Evolutionary conservation across 2,113 vertebrate species (phyloP), one percentile per base, ranked within the genome.

Genomic region (Zeus faber): DNA sequence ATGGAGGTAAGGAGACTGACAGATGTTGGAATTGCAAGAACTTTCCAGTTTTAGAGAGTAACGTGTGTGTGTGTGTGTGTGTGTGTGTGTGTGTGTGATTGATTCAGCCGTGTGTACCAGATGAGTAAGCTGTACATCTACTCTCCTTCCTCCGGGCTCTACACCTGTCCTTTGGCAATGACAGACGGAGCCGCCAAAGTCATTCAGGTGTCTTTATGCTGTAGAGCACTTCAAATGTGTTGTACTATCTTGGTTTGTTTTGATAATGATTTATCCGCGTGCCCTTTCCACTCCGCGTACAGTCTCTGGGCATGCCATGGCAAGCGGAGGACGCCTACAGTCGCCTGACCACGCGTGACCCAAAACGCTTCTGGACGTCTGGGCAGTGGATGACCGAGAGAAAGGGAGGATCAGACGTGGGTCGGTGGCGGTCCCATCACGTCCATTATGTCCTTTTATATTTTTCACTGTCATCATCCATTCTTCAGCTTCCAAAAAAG

Each of bases 311-410:
- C 57, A 5, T 64, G 41, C 79, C 86, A 2, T 54, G 57, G 57
- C 70, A 83, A 4, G 76, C 88, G 43, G 88, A 73, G 27, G 82
- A 87, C 0, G 82, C 83, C 13, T 94, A 86, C 69, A 76, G 57
- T 23, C 84, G 16, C 3, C 80, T 96, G 79, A 94, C 89, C 3
- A 80, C 88, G 1, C 84, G 89, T 5, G 79, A 92, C 10, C 88
- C 92, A 6, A 22, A 72, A 26, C 67, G 33, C 17, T 94, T 95
- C 78, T 94, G 94, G 92, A 94, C 92, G 1, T 96, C 93, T 25
- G 92, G 93, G 41, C 94, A 95, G 78, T 95, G 94, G 94, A 96
- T 96, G 94, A 95, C 92, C 0, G 94, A 96, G 70, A 75, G 88
- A 61, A 89, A 74, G 49, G 94, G 94, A 20, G 93, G 94, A 68